Conservation (phyloP, 1,140 invertebrate genomes). For the Harpegnathos saltator region DNA sequence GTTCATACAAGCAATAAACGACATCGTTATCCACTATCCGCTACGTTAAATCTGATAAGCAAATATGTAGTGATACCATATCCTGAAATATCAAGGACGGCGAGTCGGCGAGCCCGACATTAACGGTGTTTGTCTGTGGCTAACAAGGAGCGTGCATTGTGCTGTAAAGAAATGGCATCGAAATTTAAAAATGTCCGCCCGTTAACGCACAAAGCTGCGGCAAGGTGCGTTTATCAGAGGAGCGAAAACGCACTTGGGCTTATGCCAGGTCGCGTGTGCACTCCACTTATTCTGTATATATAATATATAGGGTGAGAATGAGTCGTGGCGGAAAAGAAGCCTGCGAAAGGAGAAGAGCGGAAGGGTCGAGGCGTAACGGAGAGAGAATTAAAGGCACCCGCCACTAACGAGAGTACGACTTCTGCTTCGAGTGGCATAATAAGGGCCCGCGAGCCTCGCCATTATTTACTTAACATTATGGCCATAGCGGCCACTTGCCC, state of each 20-base stretch:
- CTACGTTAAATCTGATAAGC: too few species aligned
- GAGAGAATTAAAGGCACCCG: conserved; percentile 74
- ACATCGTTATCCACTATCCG: too few species aligned
- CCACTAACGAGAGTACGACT: conserved; percentile 78
- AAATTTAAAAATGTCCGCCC: too few species aligned
- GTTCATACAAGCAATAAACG: too few species aligned
- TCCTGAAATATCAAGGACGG: background rate
- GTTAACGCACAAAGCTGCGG: background rate
- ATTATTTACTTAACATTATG: conserved; percentile 80
- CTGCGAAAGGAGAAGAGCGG: conserved; percentile 20
- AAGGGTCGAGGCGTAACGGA: conserved; percentile 41
- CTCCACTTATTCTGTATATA: background rate
- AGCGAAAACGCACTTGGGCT: background rate
- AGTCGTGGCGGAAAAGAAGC: conserved; percentile 33
- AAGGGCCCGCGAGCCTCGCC: conserved; percentile 75
- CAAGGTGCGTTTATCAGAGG: conserved; percentile 5
- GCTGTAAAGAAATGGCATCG: too few species aligned
- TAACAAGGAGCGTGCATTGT: too few species aligned
- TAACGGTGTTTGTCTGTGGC: too few species aligned
- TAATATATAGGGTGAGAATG: conserved; percentile 20
- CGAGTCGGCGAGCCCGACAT: background rate
- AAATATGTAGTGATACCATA: too few species aligned
- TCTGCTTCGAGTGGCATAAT: conserved; percentile 76
- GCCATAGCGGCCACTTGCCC: conserved; percentile 68
- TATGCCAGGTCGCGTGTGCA: conserved; percentile 8